Evolutionary conservation across 2,797 vertebrate species (phyloP).

Genomic region (Dicrostonyx torquatus): DNA sequence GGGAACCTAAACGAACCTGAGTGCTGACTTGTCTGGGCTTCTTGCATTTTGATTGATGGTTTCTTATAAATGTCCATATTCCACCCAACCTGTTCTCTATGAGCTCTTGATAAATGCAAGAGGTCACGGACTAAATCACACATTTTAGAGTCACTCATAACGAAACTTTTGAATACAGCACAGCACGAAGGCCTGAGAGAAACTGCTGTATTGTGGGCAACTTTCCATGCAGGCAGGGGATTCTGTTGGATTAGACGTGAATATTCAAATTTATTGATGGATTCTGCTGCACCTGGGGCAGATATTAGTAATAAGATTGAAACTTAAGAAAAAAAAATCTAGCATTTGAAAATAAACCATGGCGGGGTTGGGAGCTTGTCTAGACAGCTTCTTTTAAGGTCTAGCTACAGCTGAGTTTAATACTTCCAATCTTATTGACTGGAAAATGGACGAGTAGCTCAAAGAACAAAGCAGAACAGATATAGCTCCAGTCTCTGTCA

Average conservation of each 20-base stretch:
- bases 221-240: background rate
- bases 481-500: background rate
- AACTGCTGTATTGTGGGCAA: rapidly evolving
- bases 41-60: background rate
- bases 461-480: background rate
- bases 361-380: background rate
- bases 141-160: background rate
- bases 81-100: background rate
- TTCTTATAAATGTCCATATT: background rate
- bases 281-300: background rate
- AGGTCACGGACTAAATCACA: background rate
- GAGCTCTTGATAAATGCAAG: background rate
- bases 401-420: background rate
- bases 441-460: background rate
- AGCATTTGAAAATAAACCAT: background rate
- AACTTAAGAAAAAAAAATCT: background rate
- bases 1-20: background rate
- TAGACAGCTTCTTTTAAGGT: background rate
- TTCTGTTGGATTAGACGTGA: background rate
- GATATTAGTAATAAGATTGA: background rate
- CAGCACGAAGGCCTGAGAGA: background rate
- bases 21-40: background rate
- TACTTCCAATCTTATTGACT: background rate
- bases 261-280: background rate
- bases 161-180: background rate